phyloP scores from a whole-genome alignment of 2,113 vertebrate genomes.

The Donacobius atricapilla region DNA sequence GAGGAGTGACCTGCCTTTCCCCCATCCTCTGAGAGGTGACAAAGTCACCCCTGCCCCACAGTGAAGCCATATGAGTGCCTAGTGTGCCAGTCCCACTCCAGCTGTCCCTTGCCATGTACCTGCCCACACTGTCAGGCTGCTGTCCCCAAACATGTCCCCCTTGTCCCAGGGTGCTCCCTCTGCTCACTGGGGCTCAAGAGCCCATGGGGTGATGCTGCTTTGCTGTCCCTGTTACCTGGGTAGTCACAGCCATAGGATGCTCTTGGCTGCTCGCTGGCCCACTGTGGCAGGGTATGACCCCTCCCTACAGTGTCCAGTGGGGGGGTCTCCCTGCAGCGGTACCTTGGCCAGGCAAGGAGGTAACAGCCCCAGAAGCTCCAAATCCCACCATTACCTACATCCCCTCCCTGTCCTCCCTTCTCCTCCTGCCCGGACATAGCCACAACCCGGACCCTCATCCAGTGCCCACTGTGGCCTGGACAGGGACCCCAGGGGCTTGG shows the following conservation, averaged over 20 bases:
- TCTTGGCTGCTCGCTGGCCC: not conserved
- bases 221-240: too few species aligned
- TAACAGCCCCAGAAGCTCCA: not conserved
- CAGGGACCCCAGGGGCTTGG: fast-evolving
- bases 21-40: not conserved
- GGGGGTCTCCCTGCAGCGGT: fast-evolving
- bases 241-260: not conserved
- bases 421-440: fast-evolving
- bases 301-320: not conserved
- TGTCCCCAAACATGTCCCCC: fast-evolving
- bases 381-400: not conserved
- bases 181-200: not conserved
- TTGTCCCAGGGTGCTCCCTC: not conserved
- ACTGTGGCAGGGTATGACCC: not conserved
- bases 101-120: not conserved
- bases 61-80: fast-evolving
- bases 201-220: fast-evolving
- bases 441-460: not conserved
- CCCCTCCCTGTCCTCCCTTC: not conserved
- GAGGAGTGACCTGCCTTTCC: not conserved
- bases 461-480: fast-evolving
- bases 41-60: not conserved
- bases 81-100: not conserved
- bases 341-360: not conserved
- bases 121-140: fast-evolving